Percentiles rank a stretch among this genome's conserved stretches.
phyloP scores from a whole-genome alignment of 2,113 vertebrate species.

The Platysternon megacephalum region DNA sequence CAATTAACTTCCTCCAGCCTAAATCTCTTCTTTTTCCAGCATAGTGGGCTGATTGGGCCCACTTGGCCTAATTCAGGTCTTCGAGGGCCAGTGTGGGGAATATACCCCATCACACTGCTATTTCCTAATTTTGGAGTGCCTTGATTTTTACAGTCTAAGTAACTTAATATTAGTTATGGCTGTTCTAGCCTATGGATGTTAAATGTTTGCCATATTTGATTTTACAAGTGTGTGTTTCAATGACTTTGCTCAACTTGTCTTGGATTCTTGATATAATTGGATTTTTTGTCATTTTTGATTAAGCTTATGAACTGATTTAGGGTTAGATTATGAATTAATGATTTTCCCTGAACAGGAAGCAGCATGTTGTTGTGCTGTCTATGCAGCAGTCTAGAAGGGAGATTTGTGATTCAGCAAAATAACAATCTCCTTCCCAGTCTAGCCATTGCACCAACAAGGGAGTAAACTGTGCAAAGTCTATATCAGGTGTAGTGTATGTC shows the following conservation, averaged over 20 bases:
- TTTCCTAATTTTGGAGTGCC: too few relatives aligned
- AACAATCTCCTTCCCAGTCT: not conserved
- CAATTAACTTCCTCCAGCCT: too few relatives aligned
- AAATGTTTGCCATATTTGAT: not conserved
- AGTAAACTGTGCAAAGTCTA: not conserved
- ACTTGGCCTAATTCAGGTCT: too few relatives aligned
- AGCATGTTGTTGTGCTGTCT: not conserved
- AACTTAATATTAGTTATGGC: not conserved
- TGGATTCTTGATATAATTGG: not conserved
- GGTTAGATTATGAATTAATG: not conserved
- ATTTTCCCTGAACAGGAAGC: not conserved
- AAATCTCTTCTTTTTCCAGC: too few relatives aligned
- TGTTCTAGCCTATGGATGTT: not conserved
- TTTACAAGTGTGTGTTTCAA: not conserved
- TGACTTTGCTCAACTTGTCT: too few relatives aligned
- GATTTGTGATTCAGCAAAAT: not conserved
- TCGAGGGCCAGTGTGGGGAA: too few relatives aligned
- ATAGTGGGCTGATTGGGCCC: too few relatives aligned
- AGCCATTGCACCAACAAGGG: not conserved
- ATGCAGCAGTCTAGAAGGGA: not conserved
- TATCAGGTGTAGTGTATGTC: not conserved
- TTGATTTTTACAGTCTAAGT: not conserved
- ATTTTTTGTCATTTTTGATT: not conserved
- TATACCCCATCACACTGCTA: too few relatives aligned
- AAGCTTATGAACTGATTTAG: not conserved